A percentile compares a stretch with the other conserved stretches of the same genome.
phyloP scores from a whole-genome alignment of 2,797 vertebrate genomes.

The Fringilla coelebs region DNA sequence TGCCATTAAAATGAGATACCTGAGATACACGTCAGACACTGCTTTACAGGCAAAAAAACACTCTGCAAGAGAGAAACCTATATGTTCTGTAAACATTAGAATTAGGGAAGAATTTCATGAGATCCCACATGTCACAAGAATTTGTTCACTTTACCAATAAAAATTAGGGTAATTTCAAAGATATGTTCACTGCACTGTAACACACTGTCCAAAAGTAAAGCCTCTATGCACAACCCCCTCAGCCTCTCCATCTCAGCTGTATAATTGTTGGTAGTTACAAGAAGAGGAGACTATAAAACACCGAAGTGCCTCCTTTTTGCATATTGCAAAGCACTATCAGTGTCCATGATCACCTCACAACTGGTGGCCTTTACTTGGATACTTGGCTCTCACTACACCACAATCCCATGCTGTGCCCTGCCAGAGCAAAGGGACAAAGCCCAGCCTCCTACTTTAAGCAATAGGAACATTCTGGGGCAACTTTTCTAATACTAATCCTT shows the following conservation, averaged over 20 bases:
- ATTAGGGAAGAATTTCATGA: neutral
- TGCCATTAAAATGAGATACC: neutral
- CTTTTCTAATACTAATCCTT: neutral
- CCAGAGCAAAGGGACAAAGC: neutral
- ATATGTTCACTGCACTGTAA: neutral
- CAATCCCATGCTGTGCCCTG: neutral
- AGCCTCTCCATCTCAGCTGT: neutral
- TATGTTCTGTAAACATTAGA: neutral
- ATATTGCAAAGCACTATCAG: neutral
- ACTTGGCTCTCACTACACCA: neutral
- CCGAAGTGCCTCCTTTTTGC: neutral
- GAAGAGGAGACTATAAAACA: neutral
- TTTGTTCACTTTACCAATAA: neutral
- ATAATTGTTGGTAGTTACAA: neutral
- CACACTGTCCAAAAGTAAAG: neutral
- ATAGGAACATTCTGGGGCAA: neutral
- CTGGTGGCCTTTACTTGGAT: neutral
- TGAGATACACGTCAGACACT: neutral
- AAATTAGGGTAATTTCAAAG: neutral
- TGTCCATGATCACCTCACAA: neutral
- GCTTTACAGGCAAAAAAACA: neutral
- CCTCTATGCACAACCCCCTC: neutral
- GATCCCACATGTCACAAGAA: neutral
- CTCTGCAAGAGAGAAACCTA: neutral
- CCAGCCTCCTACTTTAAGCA: neutral